Evolutionary conservation across 1,140 invertebrate genomes (phyloP).

Genomic region (Drosophila bocqueti): DNA sequence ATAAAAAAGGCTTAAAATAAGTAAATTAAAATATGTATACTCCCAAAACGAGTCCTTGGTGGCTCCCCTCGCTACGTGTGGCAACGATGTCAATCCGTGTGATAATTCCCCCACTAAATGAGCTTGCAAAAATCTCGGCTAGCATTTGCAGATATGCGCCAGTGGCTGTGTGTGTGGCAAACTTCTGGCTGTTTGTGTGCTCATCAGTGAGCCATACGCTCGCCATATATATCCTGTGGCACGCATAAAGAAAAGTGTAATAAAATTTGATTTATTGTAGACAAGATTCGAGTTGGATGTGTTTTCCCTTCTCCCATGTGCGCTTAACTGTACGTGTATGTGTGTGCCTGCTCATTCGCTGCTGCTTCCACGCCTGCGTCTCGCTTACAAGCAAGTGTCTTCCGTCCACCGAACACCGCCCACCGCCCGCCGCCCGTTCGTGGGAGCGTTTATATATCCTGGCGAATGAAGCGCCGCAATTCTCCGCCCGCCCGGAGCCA

Average conservation of each 20-base stretch:
- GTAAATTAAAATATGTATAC: neutral
- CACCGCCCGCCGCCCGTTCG: slow-evolving; percentile 6
- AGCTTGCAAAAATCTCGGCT: slow-evolving; percentile 42
- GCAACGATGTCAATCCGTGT: slow-evolving; percentile 35
- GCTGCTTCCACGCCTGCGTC: slow-evolving; percentile 76
- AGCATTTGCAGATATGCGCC: slow-evolving; percentile 25
- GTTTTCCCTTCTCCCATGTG: slow-evolving; percentile 39
- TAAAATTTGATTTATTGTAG: slow-evolving; percentile 85
- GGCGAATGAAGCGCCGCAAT: slow-evolving; percentile 76
- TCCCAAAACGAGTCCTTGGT: neutral
- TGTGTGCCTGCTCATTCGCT: slow-evolving; percentile 75
- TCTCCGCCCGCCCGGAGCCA: slow-evolving; percentile 33
- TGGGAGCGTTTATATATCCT: slow-evolving; percentile 43
- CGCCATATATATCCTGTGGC: slow-evolving; percentile 82
- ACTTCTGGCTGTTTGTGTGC: slow-evolving; percentile 58
- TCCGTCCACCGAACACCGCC: slow-evolving; percentile 42
- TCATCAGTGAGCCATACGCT: slow-evolving; percentile 81
- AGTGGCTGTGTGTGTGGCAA: slow-evolving; percentile 15
- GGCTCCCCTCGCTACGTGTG: neutral
- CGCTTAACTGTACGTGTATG: slow-evolving; percentile 7
- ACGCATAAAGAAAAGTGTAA: slow-evolving; percentile 85
- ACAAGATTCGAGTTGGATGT: slow-evolving; percentile 85
- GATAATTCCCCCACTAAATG: slow-evolving; percentile 45
- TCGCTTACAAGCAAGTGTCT: slow-evolving; percentile 42
- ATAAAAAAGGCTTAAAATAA: neutral